phyloP scores from a whole-genome alignment of 2,113 vertebrate genomes.

The Catharus fuscescens region DNA sequence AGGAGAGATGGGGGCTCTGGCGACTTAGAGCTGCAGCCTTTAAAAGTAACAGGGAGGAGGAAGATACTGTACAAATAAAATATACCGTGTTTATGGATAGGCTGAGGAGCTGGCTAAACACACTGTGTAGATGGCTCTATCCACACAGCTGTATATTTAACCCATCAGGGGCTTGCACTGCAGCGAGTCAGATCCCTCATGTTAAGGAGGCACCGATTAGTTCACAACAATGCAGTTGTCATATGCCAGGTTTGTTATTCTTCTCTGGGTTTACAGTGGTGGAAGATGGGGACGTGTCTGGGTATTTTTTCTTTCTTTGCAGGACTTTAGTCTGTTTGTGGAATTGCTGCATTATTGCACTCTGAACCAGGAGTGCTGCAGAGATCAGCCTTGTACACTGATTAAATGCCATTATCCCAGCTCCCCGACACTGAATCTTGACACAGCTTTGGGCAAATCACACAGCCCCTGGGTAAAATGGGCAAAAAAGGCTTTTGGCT shows the following conservation, averaged over 20 bases:
- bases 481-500: neutral
- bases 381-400: neutral
- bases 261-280: neutral
- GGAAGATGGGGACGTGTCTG: neutral
- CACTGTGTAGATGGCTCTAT: neutral
- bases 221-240: neutral
- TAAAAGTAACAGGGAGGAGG: conserved; percentile 16
- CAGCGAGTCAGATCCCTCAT: neutral
- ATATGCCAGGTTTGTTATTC: neutral
- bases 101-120: conserved; percentile 10
- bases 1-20: neutral
- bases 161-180: neutral
- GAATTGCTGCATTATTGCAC: conserved; percentile 4
- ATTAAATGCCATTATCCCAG: neutral
- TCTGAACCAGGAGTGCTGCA: conserved; percentile 10
- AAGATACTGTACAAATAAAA: conserved; percentile 46
- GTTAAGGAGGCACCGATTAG: conserved; percentile 25
- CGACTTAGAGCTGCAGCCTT: conserved; percentile 5
- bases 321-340: conserved; percentile 24
- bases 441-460: neutral
- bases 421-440: neutral
- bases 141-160: conserved; percentile 46
- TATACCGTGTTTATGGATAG: neutral
- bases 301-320: neutral
- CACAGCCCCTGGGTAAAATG: neutral